These are phyloP conservation scores for Palaemon carinicauda DNA, from an alignment of 1,140 invertebrate species.

Conservation along the genomic window DNA sequence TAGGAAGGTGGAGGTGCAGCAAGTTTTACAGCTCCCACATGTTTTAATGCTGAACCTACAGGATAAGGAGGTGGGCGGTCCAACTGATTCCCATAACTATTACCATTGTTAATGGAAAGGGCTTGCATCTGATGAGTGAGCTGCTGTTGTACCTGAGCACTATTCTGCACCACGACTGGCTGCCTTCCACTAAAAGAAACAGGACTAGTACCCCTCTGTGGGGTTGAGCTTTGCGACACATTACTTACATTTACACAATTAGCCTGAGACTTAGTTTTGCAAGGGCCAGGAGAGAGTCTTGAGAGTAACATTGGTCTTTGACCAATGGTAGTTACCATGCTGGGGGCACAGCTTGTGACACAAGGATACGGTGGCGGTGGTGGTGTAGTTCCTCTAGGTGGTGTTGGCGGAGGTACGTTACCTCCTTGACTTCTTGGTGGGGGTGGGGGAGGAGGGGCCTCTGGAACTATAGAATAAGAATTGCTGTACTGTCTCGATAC, in stretches of 20 bases:
- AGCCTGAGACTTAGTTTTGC: conserved; percentile 58
- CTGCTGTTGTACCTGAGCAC: conserved; percentile 83
- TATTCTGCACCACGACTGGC: conserved; percentile 83
- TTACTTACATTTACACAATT: conserved; percentile 59
- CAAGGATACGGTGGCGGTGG: conserved; percentile 62
- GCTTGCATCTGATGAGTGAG: conserved; percentile 86
- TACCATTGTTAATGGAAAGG: conserved; percentile 78
- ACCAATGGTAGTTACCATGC: conserved; percentile 45
- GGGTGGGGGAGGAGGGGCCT: conserved; percentile 60
- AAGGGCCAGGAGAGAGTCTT: conserved; percentile 80
- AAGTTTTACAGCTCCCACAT: conserved; percentile 65
- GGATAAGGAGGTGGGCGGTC: conserved; percentile 83
- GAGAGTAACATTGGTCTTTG: conserved; percentile 76
- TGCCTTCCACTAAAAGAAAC: conserved; percentile 69
- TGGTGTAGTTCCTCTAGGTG: conserved; percentile 60
- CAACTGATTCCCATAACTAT: conserved; percentile 66
- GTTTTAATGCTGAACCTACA: conserved; percentile 68
- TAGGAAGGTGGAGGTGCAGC: conserved; percentile 81
- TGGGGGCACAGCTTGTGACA: conserved; percentile 45
- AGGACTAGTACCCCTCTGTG: conserved; percentile 78
- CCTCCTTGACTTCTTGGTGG: conserved; percentile 59
- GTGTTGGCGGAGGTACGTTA: conserved; percentile 57
- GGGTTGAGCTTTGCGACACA: conserved; percentile 60
- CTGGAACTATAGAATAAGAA: conserved; percentile 21
- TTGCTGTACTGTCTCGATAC: conserved; percentile 27